These are phyloP conservation scores for Toxonevra muliebris DNA, from an alignment of 2,888 invertebrate species.

Conservation along the genomic window DNA sequence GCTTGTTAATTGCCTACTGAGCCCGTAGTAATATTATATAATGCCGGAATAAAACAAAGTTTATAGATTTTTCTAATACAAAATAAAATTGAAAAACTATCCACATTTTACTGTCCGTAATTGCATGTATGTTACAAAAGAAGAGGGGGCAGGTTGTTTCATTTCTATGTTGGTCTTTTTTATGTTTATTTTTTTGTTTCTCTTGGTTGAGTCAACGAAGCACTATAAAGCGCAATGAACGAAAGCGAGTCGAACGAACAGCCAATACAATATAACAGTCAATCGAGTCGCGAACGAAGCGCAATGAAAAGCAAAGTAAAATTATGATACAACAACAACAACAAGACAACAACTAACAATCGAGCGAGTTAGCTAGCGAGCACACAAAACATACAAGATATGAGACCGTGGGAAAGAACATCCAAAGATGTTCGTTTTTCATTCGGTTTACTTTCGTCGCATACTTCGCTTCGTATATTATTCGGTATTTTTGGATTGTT, in stretches of 20 bases:
- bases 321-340: conserved; percentile 38
- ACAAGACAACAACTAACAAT: conserved; percentile 38
- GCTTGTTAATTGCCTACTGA: conserved; percentile 1
- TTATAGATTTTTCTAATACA: too few species aligned
- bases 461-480: conserved; percentile 18
- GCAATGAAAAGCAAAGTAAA: conserved; percentile 9
- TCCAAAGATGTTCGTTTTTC: conserved; percentile 56
- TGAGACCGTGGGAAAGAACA: conserved; percentile 66
- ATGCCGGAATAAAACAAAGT: too few species aligned
- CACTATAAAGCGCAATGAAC: conserved; percentile 53
- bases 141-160: not conserved
- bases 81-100: too few species aligned
- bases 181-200: not conserved
- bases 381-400: conserved; percentile 56
- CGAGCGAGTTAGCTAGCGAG: conserved; percentile 13
- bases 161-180: not conserved
- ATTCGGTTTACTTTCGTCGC: conserved; percentile 14
- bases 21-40: too few species aligned
- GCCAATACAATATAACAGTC: conserved; percentile 42
- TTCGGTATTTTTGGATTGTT: conserved; percentile 33
- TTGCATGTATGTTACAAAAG: not conserved
- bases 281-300: conserved; percentile 40
- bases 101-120: conserved; percentile 19
- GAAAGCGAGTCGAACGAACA: not conserved
- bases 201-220: conserved; percentile 23